Conservation (phyloP, 1,140 invertebrate genomes). For the Drosophila leontia region DNA sequence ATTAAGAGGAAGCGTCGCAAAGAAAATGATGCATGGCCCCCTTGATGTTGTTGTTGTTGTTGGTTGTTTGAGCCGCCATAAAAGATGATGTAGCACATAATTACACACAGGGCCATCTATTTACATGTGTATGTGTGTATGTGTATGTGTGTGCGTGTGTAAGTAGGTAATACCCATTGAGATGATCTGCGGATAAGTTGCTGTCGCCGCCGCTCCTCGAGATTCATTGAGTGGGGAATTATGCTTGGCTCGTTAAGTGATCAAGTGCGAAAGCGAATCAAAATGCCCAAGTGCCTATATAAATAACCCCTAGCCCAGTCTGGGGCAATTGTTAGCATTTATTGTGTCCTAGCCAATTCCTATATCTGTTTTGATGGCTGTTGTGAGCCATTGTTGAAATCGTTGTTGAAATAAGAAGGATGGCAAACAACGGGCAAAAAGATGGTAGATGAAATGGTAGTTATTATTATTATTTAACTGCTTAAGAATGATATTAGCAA, state of each 20-base stretch:
- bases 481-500: too few relatives aligned
- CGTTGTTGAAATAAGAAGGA: not conserved
- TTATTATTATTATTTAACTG: not conserved
- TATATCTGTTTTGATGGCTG: slow-evolving; percentile 1
- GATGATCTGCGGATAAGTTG: slow-evolving; percentile 56
- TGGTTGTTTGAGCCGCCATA: slow-evolving; percentile 49
- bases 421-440: not conserved
- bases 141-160: slow-evolving; percentile 14
- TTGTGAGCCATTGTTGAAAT: slow-evolving; percentile 6
- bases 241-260: slow-evolving; percentile 48
- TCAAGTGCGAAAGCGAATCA: slow-evolving; percentile 35
- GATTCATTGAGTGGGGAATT: slow-evolving; percentile 50
- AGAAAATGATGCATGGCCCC: slow-evolving; percentile 59
- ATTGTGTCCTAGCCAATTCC: slow-evolving; percentile 2
- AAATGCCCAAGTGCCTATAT: slow-evolving; percentile 29
- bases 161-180: slow-evolving; percentile 53
- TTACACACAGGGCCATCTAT: slow-evolving; percentile 46
- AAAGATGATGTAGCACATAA: slow-evolving; percentile 83
- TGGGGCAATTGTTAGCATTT: slow-evolving; percentile 15
- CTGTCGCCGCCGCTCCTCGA: slow-evolving; percentile 14
- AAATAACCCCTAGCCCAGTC: slow-evolving; percentile 15
- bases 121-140: slow-evolving; percentile 25
- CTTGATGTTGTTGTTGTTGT: slow-evolving; percentile 15
- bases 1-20: slow-evolving; percentile 41
- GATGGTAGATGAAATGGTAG: not conserved